Evolutionary conservation across 2,888 invertebrate genomes (phyloP), one percentile per base, ranked within the genome.

Genomic region (Myopa testacea): DNA sequence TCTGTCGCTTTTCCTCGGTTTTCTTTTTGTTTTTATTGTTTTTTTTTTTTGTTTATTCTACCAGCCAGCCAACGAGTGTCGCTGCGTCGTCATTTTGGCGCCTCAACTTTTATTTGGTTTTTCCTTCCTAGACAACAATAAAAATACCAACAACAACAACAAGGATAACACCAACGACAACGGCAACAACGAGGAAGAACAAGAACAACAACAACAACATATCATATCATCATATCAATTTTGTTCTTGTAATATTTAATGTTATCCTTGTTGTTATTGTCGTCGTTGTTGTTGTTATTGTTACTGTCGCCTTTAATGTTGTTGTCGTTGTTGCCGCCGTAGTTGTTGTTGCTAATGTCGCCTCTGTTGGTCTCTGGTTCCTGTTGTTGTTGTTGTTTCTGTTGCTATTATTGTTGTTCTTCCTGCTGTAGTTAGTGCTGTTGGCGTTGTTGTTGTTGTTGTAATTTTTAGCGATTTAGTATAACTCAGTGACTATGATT

Each of bases 41-140:
- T 67, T 45, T 19, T 82, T 82, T 76, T 69, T 52, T 26, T 50
- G 68, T 38, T 67, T 70, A 65, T 73, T 75, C 79, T 78, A 45
- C 60, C 45, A 16, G 38, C 7, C 16, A 65, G 10, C 37, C 81
- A 76, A n/a, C 80, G 45, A 80, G 78, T 73, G 72, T 26, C 80
- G 80, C 72, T 82, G 77, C 78, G 85, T 71, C 85, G 86, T 79
- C 86, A 78, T 78, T 72, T 76, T 83, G 86, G 85, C 86, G 86
- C 86, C 86, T 82, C 81, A 63, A 75, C 40, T 74, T 55, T 68
- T 76, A 50, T 58, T 45, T 62, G 7, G 55, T 78, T 83, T 45
- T 75, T 81, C 79, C 78, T 81, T 78, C 79, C 80, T 78, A 80
- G 77, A 45, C 45, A 45, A 45, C 10, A 45, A 45, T 45, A 45